Percentiles rank a stretch among this genome's conserved stretches.
Evolutionary conservation across 2,888 invertebrate species (phyloP).

Genomic region (Palloptera scutellata): DNA sequence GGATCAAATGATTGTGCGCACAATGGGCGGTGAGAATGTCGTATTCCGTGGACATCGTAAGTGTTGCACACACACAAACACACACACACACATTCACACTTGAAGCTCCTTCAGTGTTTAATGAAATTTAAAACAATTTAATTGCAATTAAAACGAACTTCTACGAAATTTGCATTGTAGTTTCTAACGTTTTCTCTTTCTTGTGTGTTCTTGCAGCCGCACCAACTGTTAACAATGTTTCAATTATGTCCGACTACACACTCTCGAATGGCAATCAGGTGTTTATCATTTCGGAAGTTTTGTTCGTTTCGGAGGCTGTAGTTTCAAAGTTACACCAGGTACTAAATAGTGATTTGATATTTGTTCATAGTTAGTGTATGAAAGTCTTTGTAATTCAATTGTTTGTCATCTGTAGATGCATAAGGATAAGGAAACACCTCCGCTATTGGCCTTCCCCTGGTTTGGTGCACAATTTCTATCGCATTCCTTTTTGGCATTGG

Average conservation of each 20-base stretch:
- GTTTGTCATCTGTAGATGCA: constrained; percentile 63
- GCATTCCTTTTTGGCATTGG: constrained; percentile 70
- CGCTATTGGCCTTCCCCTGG: constrained; percentile 72
- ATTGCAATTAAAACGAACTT: background rate
- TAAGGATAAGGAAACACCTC: constrained; percentile 73
- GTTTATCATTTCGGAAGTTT: constrained; percentile 70
- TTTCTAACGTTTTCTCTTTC: no score
- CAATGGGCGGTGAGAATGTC: constrained; percentile 69
- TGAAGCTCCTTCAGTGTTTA: background rate
- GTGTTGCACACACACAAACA: constrained; percentile 44
- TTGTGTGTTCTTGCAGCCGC: constrained; percentile 58
- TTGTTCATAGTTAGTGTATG: background rate
- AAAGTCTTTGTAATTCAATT: background rate
- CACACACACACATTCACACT: background rate
- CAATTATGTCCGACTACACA: constrained; percentile 70
- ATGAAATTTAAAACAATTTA: background rate
- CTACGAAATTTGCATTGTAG: no score
- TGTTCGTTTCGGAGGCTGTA: constrained; percentile 71
- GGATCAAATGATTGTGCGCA: constrained; percentile 67
- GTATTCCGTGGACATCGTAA: constrained; percentile 69
- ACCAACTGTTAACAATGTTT: constrained; percentile 69
- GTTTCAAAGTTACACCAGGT: constrained; percentile 71
- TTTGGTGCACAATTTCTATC: constrained; percentile 72
- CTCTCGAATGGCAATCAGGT: constrained; percentile 71
- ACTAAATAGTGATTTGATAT: constrained; percentile 26